Evolutionary conservation across 2,888 invertebrate genomes (phyloP).

Genomic region (Gastrophysa polygoni): DNA sequence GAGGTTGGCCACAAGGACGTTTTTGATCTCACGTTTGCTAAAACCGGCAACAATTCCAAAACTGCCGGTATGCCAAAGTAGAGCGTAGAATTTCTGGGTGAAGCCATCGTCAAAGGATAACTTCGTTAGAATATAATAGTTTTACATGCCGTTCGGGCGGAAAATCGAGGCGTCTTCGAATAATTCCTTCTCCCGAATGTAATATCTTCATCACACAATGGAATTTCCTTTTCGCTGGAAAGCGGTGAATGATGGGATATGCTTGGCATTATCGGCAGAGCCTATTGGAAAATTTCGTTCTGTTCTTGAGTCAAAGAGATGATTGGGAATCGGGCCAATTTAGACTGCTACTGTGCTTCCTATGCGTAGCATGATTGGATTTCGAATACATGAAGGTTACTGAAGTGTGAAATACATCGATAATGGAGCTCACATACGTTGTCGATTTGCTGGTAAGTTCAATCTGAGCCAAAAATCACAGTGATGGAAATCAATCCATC

Average conservation of each 20-base stretch:
- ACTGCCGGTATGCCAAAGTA: slow-evolving; percentile 11
- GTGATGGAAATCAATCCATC: no score
- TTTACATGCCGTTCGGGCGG: slow-evolving; percentile 29
- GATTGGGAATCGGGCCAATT: background rate
- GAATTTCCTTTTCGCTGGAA: slow-evolving; percentile 16
- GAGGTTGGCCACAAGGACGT: background rate
- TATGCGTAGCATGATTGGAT: no score
- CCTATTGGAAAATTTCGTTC: background rate
- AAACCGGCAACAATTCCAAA: slow-evolving; percentile 7
- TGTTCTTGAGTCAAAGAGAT: background rate
- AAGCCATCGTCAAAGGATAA: slow-evolving; percentile 28
- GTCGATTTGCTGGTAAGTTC: no score
- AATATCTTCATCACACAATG: slow-evolving; percentile 28
- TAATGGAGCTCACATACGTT: no score
- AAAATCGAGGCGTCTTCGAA: slow-evolving; percentile 28
- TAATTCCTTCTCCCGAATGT: slow-evolving; percentile 24
- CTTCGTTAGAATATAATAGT: slow-evolving; percentile 35
- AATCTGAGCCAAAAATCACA: no score
- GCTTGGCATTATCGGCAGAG: background rate
- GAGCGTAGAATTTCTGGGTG: background rate
- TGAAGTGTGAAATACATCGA: no score
- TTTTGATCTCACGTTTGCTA: background rate
- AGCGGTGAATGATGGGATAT: slow-evolving; percentile 7
- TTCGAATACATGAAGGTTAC: no score
- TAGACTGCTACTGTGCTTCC: background rate